Evolutionary conservation across 2,888 invertebrate genomes (phyloP), one percentile per base, ranked within the genome.

Genomic region (Lordiphosa andalusiaca): DNA sequence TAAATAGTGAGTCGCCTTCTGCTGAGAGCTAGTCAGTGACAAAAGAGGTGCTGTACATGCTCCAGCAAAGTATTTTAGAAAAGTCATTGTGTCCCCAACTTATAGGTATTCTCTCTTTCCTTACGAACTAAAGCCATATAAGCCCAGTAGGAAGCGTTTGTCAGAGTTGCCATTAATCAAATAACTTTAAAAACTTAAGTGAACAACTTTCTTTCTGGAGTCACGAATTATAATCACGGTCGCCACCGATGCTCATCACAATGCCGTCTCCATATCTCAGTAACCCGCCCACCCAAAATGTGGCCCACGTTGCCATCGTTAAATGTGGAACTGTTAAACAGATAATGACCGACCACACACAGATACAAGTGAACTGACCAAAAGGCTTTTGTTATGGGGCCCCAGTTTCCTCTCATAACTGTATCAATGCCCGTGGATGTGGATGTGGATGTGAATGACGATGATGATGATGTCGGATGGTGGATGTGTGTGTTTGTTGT

Each of bases 281-380:
- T 23, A 23, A 10, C 16, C 16, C 6, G 41, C 50, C 58, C 66
- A 57, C 23, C 50, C 66, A 48, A 54, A 60, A 57, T 53, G 66
- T 56, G 61, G 60, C 36, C 56, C 81, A 66, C 51, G 59, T 41
- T 51, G n/a, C 48, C 66, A 52, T 67, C 71, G 81, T 81, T 85
- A 85, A 63, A 85, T 85, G 73, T 84, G 72, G 73, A 78, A 74
- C 76, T 84, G 85, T 86, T 86, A 85, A 86, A 73, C 76, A 84
- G 84, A 86, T 84, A 86, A 86, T 84, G 84, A 82, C 73, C 69
- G 57, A 73, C 69, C 69, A 46, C 67, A 67, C 60, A 50, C 42
- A n/a, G 35, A 37, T 46, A 44, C 44, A 44, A 30, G 33, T 54
- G 51, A 38, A 19, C 60, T 50, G 48, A 47, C 63, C 50, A 47